phyloP scores from a whole-genome alignment of 2,888 invertebrate species.

The Thysanoteuthis rhombus region DNA sequence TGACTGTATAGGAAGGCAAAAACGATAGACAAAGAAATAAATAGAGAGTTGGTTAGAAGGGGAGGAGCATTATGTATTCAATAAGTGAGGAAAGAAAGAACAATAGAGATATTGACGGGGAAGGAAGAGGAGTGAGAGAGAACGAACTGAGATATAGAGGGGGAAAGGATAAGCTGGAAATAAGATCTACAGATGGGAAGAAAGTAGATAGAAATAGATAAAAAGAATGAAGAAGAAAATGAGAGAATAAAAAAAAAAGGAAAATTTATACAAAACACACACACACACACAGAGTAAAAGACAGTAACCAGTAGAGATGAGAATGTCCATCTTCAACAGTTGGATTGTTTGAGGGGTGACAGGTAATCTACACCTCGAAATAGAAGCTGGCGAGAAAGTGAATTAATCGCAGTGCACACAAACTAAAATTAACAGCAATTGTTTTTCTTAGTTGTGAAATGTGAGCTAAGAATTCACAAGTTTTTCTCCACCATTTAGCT shows the following conservation, averaged over 20 bases:
- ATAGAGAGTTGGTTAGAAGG: neutral
- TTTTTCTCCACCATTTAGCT: neutral
- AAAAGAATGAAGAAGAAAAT: neutral
- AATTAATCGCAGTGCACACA: neutral
- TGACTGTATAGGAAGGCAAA: slow-evolving; percentile 33
- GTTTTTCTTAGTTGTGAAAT: neutral
- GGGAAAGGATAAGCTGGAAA: neutral
- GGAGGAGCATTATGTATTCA: neutral
- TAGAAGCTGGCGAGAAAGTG: neutral
- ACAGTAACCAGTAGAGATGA: neutral
- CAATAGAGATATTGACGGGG: too few species aligned
- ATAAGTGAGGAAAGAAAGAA: neutral
- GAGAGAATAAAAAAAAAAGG: neutral
- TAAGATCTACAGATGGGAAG: neutral
- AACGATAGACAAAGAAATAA: too few species aligned
- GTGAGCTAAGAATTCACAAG: neutral
- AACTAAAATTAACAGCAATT: neutral
- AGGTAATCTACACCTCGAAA: neutral
- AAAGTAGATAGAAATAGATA: neutral
- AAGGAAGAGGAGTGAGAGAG: neutral
- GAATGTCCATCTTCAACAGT: neutral
- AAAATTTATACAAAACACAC: neutral
- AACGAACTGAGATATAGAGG: too few species aligned
- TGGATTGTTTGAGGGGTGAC: neutral
- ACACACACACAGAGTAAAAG: neutral